Conservation (phyloP, 2,888 invertebrate species). For the Uloborus plumipes region DNA sequence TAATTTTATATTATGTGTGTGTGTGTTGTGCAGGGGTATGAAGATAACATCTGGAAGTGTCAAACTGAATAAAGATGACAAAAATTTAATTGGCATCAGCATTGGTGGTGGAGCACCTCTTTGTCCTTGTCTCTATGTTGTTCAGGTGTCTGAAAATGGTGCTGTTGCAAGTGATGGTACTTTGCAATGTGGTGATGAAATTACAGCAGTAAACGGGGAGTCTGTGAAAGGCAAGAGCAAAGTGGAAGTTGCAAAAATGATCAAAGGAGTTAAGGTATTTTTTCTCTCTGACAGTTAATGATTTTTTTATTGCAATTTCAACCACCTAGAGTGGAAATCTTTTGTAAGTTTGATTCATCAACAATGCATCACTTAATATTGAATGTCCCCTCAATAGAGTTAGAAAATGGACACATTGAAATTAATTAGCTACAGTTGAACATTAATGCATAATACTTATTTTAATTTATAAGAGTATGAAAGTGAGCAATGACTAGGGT, state of each 20-base stretch:
- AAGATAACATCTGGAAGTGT: constrained; percentile 95
- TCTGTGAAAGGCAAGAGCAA: constrained; percentile 85
- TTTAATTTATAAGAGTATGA: no score
- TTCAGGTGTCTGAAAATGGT: constrained; percentile 98
- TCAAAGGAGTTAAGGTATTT: constrained; percentile 87
- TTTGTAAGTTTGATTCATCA: background rate
- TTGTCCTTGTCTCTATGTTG: constrained; percentile 97
- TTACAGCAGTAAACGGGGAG: constrained; percentile 92
- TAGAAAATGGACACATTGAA: no score
- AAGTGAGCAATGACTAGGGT: no score
- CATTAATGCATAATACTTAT: no score
- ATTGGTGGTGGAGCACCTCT: constrained; percentile 96
- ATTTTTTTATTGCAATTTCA: no score
- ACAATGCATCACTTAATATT: no score
- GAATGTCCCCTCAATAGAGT: no score
- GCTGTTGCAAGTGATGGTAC: constrained; percentile 94
- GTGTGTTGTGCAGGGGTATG: constrained; percentile 86
- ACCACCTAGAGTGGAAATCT: background rate
- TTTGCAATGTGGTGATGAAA: constrained; percentile 95
- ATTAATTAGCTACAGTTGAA: no score
- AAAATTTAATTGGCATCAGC: constrained; percentile 94
- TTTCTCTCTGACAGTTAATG: background rate
- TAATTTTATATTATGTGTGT: background rate
- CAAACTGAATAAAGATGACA: constrained; percentile 89
- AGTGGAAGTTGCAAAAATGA: constrained; percentile 99